Conservation (phyloP, 1,140 invertebrate species). For the Hyphantria cunea region DNA sequence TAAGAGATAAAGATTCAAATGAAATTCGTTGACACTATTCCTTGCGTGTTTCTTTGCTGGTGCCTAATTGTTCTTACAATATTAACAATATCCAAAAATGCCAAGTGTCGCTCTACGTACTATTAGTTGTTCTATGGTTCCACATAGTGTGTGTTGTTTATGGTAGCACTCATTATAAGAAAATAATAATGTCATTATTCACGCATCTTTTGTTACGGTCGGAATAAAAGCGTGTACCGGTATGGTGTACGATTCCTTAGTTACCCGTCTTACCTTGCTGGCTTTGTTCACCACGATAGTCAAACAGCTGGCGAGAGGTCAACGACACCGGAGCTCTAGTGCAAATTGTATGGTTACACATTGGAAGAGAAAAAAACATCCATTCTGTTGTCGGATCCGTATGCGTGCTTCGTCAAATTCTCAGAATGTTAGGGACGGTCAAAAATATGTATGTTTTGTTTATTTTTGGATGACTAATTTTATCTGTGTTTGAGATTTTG, state of each 20-base stretch:
- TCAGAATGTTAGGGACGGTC: slow-evolving; percentile 43
- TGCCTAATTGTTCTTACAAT: slow-evolving; percentile 14
- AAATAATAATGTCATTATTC: slow-evolving; percentile 75
- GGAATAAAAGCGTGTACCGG: slow-evolving; percentile 62
- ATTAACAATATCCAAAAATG: slow-evolving; percentile 18
- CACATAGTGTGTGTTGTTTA: slow-evolving; percentile 48
- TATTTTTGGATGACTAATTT: slow-evolving; percentile 24
- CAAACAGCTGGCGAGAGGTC: slow-evolving; percentile 76
- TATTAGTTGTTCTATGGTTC: neutral
- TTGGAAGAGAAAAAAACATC: slow-evolving; percentile 67
- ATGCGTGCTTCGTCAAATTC: slow-evolving; percentile 47
- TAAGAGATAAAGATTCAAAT: slow-evolving; percentile 39
- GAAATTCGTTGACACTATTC: slow-evolving; percentile 9
- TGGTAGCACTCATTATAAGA: slow-evolving; percentile 55
- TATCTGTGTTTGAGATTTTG: neutral
- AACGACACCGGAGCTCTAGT: slow-evolving; percentile 61
- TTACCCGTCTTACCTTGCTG: slow-evolving; percentile 64
- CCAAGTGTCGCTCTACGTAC: slow-evolving; percentile 9
- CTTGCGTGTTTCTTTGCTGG: slow-evolving; percentile 15
- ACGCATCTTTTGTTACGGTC: slow-evolving; percentile 74
- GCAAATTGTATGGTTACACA: slow-evolving; percentile 77
- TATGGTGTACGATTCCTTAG: slow-evolving; percentile 57
- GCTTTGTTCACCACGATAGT: slow-evolving; percentile 60
- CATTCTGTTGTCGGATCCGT: slow-evolving; percentile 53
- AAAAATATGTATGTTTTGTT: slow-evolving; percentile 49